Evolutionary conservation across 2,797 vertebrate species (phyloP).

Genomic region (Enteromius anoplus): DNA sequence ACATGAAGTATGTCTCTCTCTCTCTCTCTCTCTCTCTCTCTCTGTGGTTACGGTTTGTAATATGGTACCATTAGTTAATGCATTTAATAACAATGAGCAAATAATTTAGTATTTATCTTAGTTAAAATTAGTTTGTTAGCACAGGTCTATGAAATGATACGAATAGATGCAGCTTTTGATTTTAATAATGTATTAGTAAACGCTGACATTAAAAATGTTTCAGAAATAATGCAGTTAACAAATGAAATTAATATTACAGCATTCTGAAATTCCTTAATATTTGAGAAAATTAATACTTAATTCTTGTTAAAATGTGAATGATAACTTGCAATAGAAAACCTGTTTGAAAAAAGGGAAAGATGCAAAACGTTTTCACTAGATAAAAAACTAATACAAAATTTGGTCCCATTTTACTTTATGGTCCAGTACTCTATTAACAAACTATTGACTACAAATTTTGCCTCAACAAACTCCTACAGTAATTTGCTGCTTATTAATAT

Average conservation of each 20-base stretch:
- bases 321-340: background rate
- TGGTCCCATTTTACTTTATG: too few species aligned
- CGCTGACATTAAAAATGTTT: background rate
- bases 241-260: background rate
- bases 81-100: background rate
- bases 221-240: background rate
- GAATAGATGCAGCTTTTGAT: background rate
- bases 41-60: background rate
- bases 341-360: background rate
- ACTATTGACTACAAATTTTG: background rate
- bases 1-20: background rate
- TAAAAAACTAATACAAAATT: too few species aligned
- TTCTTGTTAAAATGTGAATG: background rate
- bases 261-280: background rate
- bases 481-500: background rate
- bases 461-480: background rate
- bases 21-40: too few species aligned
- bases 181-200: conserved; percentile 1
- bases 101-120: background rate
- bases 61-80: background rate
- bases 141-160: background rate
- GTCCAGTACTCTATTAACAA: background rate
- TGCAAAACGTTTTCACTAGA: background rate
- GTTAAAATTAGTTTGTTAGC: background rate
- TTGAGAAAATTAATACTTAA: background rate